Percentiles rank a stretch among this genome's conserved stretches.
Conservation (phyloP, 1,140 invertebrate genomes). For the Ditylenchus dipsaci region DNA sequence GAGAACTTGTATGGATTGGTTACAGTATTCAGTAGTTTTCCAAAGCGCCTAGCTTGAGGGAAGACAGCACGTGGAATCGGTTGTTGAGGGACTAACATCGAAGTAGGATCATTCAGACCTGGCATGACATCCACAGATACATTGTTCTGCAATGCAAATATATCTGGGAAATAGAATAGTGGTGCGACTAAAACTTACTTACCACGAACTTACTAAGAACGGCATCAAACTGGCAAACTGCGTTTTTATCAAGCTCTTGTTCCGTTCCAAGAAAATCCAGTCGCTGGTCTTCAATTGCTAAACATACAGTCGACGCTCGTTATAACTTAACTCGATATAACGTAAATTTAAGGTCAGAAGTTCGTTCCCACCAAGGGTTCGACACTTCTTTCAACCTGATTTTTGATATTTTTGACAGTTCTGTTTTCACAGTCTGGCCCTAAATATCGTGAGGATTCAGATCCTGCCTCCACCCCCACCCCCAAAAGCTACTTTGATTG, state of each 20-base stretch:
- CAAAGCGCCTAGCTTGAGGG: not conserved
- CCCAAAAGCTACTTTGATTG: too few species aligned
- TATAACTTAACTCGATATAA: too few species aligned
- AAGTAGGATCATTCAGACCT: constrained; percentile 28
- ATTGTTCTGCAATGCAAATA: constrained; percentile 11
- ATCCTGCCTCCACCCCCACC: too few species aligned
- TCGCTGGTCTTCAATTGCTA: constrained; percentile 11
- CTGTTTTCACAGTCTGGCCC: too few species aligned
- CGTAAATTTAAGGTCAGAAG: too few species aligned
- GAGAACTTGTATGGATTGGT: constrained; percentile 41
- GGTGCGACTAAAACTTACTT: not conserved
- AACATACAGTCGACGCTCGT: too few species aligned
- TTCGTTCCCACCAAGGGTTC: too few species aligned
- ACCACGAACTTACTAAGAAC: constrained; percentile 11
- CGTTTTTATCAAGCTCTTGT: constrained; percentile 13
- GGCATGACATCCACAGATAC: constrained; percentile 38
- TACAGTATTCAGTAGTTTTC: constrained; percentile 25
- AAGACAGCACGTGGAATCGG: constrained; percentile 26
- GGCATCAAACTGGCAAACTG: constrained; percentile 15
- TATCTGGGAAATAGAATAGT: not conserved
- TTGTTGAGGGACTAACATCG: constrained; percentile 35
- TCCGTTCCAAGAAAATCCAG: constrained; percentile 12
- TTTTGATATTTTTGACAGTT: too few species aligned
- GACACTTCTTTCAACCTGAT: too few species aligned
- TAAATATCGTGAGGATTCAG: too few species aligned